phyloP scores from a whole-genome alignment of 2,888 invertebrate species.

The Thelaira solivaga region DNA sequence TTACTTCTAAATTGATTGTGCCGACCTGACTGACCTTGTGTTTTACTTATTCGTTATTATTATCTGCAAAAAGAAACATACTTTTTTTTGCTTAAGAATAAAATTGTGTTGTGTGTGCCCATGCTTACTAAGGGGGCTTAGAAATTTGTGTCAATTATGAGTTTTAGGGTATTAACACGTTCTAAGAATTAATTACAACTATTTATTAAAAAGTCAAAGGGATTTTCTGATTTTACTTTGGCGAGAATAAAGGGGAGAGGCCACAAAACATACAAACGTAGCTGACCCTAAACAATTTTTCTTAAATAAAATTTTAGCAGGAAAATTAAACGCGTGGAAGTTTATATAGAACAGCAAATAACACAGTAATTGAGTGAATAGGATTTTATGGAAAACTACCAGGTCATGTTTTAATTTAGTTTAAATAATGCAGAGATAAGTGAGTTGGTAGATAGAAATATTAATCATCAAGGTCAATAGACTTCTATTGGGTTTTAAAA shows the following conservation, averaged over 20 bases:
- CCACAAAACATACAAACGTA: background rate
- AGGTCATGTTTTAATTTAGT: background rate
- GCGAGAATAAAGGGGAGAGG: background rate
- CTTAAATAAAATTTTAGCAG: background rate
- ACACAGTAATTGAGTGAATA: background rate
- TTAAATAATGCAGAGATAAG: background rate
- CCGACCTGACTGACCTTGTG: too few relatives aligned
- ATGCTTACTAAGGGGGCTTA: slow-evolving; percentile 14
- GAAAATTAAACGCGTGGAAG: background rate
- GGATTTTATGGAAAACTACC: background rate
- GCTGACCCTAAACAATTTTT: background rate
- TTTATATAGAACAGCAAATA: background rate
- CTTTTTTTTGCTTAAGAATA: slow-evolving; percentile 8
- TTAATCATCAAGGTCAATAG: too few relatives aligned
- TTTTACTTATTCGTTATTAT: background rate
- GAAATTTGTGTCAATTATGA: slow-evolving; percentile 57
- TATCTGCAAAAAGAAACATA: slow-evolving; percentile 14
- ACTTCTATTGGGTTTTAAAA: too few relatives aligned
- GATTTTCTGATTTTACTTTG: slow-evolving; percentile 3
- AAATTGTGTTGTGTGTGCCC: too few relatives aligned
- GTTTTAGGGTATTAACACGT: slow-evolving; percentile 53
- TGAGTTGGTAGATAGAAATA: too few relatives aligned
- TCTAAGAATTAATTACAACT: slow-evolving; percentile 55
- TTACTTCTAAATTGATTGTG: slow-evolving; percentile 1
- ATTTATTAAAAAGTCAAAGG: slow-evolving; percentile 48